Evolutionary conservation across 2,888 invertebrate species (phyloP).

Genomic region (Yponomeuta plumbellus): DNA sequence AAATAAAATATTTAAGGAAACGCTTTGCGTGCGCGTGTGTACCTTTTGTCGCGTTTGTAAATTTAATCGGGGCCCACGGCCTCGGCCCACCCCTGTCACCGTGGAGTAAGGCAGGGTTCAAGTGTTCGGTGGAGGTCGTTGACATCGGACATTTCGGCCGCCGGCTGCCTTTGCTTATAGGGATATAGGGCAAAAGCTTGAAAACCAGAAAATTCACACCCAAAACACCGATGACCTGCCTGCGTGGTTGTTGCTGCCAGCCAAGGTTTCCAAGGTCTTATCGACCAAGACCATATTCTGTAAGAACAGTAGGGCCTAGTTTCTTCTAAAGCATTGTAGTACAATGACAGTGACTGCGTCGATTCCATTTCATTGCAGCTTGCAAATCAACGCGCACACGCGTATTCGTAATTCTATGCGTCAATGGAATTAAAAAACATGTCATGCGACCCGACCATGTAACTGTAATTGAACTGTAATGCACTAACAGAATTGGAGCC

Average conservation of each 20-base stretch:
- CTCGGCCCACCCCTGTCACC: constrained; percentile 59
- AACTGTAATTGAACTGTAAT: too few relatives aligned
- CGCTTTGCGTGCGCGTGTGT: background rate
- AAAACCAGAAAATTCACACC: background rate
- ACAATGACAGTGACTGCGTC: too few relatives aligned
- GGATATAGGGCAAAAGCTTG: constrained; percentile 51
- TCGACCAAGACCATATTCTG: too few relatives aligned
- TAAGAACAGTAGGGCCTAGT: too few relatives aligned
- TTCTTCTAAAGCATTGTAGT: too few relatives aligned
- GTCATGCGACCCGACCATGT: too few relatives aligned
- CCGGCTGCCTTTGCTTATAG: constrained; percentile 60
- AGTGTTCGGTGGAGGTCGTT: constrained; percentile 43
- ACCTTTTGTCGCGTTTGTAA: constrained; percentile 58
- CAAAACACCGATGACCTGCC: constrained; percentile 19
- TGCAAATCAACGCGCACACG: too few relatives aligned
- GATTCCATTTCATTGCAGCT: too few relatives aligned
- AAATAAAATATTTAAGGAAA: background rate
- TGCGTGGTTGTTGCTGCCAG: constrained; percentile 30
- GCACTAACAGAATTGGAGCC: too few relatives aligned
- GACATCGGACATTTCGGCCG: constrained; percentile 67
- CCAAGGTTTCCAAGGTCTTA: too few relatives aligned
- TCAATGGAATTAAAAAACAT: too few relatives aligned
- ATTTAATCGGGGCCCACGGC: constrained; percentile 55
- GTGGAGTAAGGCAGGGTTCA: constrained; percentile 33
- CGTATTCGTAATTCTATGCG: too few relatives aligned